phyloP scores from a whole-genome alignment of 2,797 vertebrate species.

The Acrocephalus scirpaceus region DNA sequence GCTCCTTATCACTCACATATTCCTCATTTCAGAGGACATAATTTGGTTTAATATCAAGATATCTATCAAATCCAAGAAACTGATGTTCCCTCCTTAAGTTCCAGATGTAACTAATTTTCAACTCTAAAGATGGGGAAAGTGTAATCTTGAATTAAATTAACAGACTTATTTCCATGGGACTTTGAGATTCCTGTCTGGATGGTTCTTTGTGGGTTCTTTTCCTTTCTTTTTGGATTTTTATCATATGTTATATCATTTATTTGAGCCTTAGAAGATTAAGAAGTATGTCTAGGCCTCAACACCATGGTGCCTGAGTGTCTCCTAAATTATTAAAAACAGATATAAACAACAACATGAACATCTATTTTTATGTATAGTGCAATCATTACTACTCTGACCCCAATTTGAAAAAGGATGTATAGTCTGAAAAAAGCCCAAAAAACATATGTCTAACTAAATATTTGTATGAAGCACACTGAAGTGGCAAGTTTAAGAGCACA shows the following conservation, averaged over 20 bases:
- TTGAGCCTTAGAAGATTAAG: constrained; percentile 29
- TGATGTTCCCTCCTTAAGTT: background rate
- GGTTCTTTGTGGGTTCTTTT: background rate
- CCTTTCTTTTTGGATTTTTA: constrained; percentile 29
- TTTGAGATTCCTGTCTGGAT: background rate
- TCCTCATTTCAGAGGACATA: background rate
- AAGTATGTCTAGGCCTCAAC: constrained; percentile 17
- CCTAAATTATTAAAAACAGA: constrained; percentile 52
- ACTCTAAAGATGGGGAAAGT: background rate
- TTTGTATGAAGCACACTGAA: background rate
- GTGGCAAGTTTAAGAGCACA: background rate
- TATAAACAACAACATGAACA: background rate
- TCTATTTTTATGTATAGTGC: background rate
- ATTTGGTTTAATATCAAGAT: background rate
- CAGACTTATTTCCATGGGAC: background rate
- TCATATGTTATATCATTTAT: constrained; percentile 6
- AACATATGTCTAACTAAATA: background rate
- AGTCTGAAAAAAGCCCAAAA: background rate
- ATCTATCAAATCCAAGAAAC: background rate
- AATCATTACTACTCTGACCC: background rate
- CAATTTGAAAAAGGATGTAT: background rate
- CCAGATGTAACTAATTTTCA: constrained; percentile 35
- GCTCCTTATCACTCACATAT: background rate
- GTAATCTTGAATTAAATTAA: constrained; percentile 12
- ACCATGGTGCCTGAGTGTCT: constrained; percentile 41